Conservation (phyloP, 2,113 vertebrate genomes). For the Hippocampus mohnikei region DNA sequence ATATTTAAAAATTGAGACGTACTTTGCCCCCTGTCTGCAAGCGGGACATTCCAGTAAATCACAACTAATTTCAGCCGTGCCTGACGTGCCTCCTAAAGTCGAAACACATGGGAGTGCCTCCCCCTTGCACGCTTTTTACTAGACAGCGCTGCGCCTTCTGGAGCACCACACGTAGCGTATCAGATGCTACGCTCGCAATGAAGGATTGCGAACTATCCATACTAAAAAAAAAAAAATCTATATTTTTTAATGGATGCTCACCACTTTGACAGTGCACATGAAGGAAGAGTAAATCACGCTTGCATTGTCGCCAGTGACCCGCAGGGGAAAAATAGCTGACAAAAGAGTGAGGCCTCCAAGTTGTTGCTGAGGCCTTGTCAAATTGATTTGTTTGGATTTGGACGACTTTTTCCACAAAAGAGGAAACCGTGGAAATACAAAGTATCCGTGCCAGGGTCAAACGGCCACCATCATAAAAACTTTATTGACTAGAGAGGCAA, state of each 20-base stretch:
- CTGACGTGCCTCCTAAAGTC: slow-evolving; percentile 68
- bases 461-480: not conserved
- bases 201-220: not conserved
- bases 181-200: not conserved
- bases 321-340: not conserved
- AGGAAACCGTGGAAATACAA: not conserved
- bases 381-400: not conserved
- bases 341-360: not conserved
- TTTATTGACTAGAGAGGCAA: not conserved
- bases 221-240: not conserved
- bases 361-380: not conserved
- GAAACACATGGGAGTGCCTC: slow-evolving; percentile 66
- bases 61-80: slow-evolving; percentile 67
- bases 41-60: slow-evolving; percentile 69
- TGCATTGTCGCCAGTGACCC: not conserved
- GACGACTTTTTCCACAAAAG: not conserved
- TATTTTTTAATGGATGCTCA: not conserved
- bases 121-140: slow-evolving; percentile 52
- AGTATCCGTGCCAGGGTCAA: not conserved
- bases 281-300: not conserved
- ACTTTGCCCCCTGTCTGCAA: slow-evolving; percentile 35
- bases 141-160: slow-evolving; percentile 43
- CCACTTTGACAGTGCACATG: not conserved
- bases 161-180: not conserved
- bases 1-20: slow-evolving; percentile 2